Base-by-base conservation (phyloP, 2,113 vertebrate genomes). In the Morone chrysops region DNA sequence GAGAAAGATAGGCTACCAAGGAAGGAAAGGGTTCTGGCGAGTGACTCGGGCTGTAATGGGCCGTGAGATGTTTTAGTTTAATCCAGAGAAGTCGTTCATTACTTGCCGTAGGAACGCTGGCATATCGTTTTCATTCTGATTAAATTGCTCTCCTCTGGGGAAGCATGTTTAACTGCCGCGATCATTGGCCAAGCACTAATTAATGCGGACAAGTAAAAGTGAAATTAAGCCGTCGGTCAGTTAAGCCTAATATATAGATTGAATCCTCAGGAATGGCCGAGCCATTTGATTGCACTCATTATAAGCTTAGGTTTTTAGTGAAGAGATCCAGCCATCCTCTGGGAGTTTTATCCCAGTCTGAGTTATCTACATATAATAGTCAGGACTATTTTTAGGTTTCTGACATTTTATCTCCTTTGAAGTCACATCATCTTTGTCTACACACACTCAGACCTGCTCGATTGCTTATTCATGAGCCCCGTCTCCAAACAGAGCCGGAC, bases 371-470 rank as follows among this genome's bases (percentile, higher is more conserved):
- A 45, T 61, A 40, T 22, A 75, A 78, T 25, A 74, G 48, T 25
- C 14, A 76, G 18, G 65, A 11, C 75, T 72, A 41, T 63, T 89
- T 51, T 63, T 54, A n/a, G 2, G 73, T 83, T 79, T 54, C 66
- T 75, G 76, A 85, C 45, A 61, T 75, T 87, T 86, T 25, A 40
- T 1, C 54, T 62, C 45, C 25, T 78, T 84, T 78, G 54, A 88
- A 82, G 84, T 71, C 48, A 2, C 47, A 70, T 72, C 22, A 53
- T 74, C 63, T 71, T 80, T 36, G 54, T 31, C 25, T 25, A 8
- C 9, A 47, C 74, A 43, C 78, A 53, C 31, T 70, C 51, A 50
- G 40, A 75, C 63, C 43, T 71, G 43, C 62, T 80, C 36, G 25
- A 76, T 83, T 16, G 18, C 20, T 81, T 78, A 86, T 86, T 87